Evolutionary conservation across 2,888 invertebrate species (phyloP), one percentile per base, ranked within the genome.

Genomic region (Marasmarcha lunaedactyla): DNA sequence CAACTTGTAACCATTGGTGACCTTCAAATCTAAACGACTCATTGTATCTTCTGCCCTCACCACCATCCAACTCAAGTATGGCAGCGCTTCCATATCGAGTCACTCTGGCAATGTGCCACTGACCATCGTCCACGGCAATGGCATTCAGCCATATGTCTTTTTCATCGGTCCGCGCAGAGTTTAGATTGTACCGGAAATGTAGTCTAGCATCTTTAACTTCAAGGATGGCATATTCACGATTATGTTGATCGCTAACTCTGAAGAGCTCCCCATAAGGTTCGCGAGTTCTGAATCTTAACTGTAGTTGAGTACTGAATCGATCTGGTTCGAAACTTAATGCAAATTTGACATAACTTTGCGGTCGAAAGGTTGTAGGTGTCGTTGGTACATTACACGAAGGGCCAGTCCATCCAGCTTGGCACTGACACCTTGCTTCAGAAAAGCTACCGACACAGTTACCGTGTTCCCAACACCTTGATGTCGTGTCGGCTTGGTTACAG

Each of bases 321-420:
- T 96, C 94, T 0, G 96, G 96, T 63, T 96, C 95, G 64, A 96
- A 97, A 54, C 95, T 95, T 25, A 98, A 79, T 1, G 96, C 95
- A 67, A 97, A 98, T 67, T 97, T 96, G n/a, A 98, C 95, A 70
- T 97, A 98, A 50, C 96, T 96, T 68, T 95, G 94, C 1, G 92
- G 90, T 61, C 94, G 91, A 71, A 98, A 97, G 45, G 96, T 96
- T 0, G 95, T 94, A 0, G 95, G 94, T 36, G 92, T 91, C 0
- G 95, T 96, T 38, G 91, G 89, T 35, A 91, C 87, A 55, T 91
- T 90, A 62, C 95, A 95, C 0, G 92, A 90, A 0, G 93, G 93
- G 6, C 98, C 98, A 1, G 93, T 93, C 91, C 93, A 99, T 7
- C 98, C 98, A 0, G 98, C 96, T 52, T 92, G 90, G 60, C 99